phyloP scores from a whole-genome alignment of 2,888 invertebrate genomes.

The Plemyria rubiginata region DNA sequence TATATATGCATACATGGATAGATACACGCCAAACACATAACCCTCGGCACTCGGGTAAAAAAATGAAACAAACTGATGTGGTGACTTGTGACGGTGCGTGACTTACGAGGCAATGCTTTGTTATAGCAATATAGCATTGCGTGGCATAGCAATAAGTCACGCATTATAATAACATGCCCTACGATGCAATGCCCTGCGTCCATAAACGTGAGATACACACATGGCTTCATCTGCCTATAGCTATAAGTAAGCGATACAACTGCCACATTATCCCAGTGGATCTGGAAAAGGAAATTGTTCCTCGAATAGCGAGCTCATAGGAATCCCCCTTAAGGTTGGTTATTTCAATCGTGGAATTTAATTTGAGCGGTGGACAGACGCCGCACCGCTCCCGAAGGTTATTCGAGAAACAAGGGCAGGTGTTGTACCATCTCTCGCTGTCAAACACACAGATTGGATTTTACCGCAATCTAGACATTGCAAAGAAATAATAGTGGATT shows the following conservation, averaged over 20 bases:
- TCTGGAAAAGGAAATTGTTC: background rate
- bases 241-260: too few species aligned
- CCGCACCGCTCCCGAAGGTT: slow-evolving; percentile 27
- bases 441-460: background rate
- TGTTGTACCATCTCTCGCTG: slow-evolving; percentile 2
- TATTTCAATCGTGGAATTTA: slow-evolving; percentile 35
- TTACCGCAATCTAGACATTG: background rate
- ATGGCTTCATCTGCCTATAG: too few species aligned
- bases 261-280: background rate
- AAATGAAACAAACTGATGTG: too few species aligned
- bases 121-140: too few species aligned
- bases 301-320: slow-evolving; percentile 3
- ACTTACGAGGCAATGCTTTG: too few species aligned
- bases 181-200: too few species aligned
- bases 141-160: too few species aligned
- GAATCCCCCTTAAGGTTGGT: slow-evolving; percentile 20
- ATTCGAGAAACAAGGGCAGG: slow-evolving; percentile 9
- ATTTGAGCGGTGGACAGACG: slow-evolving; percentile 31
- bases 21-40: too few species aligned
- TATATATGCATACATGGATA: too few species aligned
- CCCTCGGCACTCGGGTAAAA: too few species aligned
- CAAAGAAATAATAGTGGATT: background rate
- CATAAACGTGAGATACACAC: background rate
- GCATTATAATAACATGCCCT: too few species aligned
- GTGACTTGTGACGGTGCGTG: too few species aligned